Evolutionary conservation across 2,888 invertebrate species (phyloP).

Genomic region (Graphium colonna): DNA sequence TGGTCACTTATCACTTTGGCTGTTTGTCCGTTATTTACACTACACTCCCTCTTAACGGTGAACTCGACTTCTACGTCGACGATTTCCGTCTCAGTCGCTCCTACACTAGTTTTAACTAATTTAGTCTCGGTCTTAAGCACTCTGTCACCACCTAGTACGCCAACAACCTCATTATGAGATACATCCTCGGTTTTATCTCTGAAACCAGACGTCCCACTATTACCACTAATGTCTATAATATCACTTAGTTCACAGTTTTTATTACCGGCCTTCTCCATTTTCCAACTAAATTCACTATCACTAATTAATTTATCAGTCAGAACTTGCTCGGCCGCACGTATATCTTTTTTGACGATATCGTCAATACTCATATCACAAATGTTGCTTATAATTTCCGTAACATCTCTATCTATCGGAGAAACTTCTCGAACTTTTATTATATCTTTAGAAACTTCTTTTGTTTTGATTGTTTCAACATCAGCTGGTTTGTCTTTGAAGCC

Average conservation of each 20-base stretch:
- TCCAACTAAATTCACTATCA: not conserved
- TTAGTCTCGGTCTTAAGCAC: slow-evolving; percentile 48
- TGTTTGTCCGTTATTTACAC: slow-evolving; percentile 28
- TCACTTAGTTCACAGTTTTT: slow-evolving; percentile 32
- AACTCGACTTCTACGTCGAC: slow-evolving; percentile 46
- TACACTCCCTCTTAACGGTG: slow-evolving; percentile 46
- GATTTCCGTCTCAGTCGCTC: slow-evolving; percentile 41
- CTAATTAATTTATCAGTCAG: slow-evolving; percentile 15
- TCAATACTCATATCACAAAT: slow-evolving; percentile 5
- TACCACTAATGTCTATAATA: slow-evolving; percentile 36
- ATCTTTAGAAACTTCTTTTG: not conserved
- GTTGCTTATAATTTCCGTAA: not conserved
- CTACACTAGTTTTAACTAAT: slow-evolving; percentile 47
- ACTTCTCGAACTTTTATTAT: too few relatives aligned
- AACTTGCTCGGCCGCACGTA: not conserved
- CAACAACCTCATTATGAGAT: slow-evolving; percentile 46
- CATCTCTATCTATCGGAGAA: not conserved
- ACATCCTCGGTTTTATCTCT: slow-evolving; percentile 47
- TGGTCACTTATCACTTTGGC: slow-evolving; percentile 47
- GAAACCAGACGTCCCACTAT: slow-evolving; percentile 34
- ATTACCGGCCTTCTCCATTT: slow-evolving; percentile 20
- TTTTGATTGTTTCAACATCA: not conserved
- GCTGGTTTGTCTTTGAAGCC: slow-evolving; percentile 1
- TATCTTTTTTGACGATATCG: slow-evolving; percentile 7
- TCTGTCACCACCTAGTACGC: slow-evolving; percentile 34